Percentiles rank a stretch among this genome's conserved stretches.
Conservation (phyloP, 2,888 invertebrate species). For the Pyrrhia umbra region DNA sequence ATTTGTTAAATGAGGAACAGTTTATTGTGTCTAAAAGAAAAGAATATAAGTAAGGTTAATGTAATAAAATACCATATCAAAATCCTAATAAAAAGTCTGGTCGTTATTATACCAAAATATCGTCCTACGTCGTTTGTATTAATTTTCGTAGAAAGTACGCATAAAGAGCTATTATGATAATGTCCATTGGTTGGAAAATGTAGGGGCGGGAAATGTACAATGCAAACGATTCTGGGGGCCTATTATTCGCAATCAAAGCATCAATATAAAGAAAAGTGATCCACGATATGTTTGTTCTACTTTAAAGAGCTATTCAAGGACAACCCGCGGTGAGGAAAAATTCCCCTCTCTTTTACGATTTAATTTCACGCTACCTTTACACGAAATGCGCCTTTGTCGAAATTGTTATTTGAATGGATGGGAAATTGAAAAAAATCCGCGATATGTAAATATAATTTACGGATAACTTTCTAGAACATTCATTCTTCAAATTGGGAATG, state of each 20-base stretch:
- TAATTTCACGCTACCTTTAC: slow-evolving; percentile 56
- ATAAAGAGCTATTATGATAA: slow-evolving; percentile 64
- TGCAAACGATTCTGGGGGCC: slow-evolving; percentile 53
- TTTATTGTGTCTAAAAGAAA: slow-evolving; percentile 3
- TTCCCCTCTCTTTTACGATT: slow-evolving; percentile 55
- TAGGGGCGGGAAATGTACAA: slow-evolving; percentile 59
- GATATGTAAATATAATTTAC: slow-evolving; percentile 3
- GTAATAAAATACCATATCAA: slow-evolving; percentile 10
- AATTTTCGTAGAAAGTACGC: slow-evolving; percentile 66
- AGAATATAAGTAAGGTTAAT: neutral
- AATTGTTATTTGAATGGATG: slow-evolving; percentile 49
- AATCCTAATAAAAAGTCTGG: slow-evolving; percentile 21
- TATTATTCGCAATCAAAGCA: slow-evolving; percentile 61
- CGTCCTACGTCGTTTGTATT: slow-evolving; percentile 65
- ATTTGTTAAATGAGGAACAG: slow-evolving; percentile 21
- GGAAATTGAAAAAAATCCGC: slow-evolving; percentile 27
- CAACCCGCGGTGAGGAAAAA: slow-evolving; percentile 44
- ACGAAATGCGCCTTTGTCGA: slow-evolving; percentile 46
- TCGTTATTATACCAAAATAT: slow-evolving; percentile 55
- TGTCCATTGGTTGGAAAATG: slow-evolving; percentile 58
- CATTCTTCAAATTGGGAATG: neutral
- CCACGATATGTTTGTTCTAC: slow-evolving; percentile 53
- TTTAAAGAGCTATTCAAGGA: slow-evolving; percentile 53
- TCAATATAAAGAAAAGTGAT: slow-evolving; percentile 57
- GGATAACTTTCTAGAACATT: neutral